These are phyloP conservation scores for Phenacoccus solenopsis DNA, from an alignment of 1,140 invertebrate species.

Conservation along the genomic window DNA sequence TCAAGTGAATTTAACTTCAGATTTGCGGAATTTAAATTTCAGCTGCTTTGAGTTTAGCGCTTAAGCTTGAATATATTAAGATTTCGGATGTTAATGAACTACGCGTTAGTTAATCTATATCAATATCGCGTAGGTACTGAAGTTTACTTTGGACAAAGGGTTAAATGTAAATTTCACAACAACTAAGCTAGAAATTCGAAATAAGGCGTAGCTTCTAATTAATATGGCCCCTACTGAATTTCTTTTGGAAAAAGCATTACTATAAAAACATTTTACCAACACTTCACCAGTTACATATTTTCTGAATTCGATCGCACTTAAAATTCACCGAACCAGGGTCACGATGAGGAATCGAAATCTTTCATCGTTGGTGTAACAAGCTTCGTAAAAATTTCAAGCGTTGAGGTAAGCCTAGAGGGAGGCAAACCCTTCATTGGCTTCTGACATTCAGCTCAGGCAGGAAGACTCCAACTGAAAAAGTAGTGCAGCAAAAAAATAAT, in stretches of 20 bases:
- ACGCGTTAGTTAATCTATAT: neutral
- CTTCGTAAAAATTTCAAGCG: too few species aligned
- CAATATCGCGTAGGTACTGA: neutral
- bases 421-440: too few species aligned
- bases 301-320: too few species aligned
- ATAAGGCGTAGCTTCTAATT: neutral
- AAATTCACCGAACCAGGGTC: too few species aligned
- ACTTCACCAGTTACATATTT: too few species aligned
- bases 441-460: too few species aligned
- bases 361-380: too few species aligned
- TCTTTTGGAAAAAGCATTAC: neutral
- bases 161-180: neutral
- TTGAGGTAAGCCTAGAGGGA: too few species aligned
- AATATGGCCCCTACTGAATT: neutral
- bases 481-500: too few species aligned
- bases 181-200: neutral
- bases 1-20: neutral
- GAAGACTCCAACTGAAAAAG: too few species aligned
- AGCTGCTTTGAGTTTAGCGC: neutral
- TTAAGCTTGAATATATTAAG: slow-evolving; percentile 3
- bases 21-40: neutral
- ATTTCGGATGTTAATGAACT: neutral
- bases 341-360: too few species aligned
- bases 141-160: neutral
- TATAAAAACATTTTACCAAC: too few species aligned